phyloP scores from a whole-genome alignment of 2,113 vertebrate species.

The Prochilodus magdalenae region DNA sequence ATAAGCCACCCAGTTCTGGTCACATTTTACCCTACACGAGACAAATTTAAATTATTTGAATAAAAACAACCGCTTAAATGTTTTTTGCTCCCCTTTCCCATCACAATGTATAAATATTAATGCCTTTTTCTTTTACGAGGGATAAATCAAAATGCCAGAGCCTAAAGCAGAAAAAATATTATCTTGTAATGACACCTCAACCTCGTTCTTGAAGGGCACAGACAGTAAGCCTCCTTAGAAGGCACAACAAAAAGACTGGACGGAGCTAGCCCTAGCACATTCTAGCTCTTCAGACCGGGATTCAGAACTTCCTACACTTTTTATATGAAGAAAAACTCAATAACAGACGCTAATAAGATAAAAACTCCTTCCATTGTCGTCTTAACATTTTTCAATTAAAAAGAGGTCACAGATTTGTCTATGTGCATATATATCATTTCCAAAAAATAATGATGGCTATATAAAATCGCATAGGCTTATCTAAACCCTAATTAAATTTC shows the following conservation, averaged over 20 bases:
- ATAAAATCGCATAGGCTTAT: neutral
- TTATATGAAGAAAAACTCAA: neutral
- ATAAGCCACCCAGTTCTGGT: slow-evolving; percentile 64
- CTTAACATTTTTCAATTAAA: slow-evolving; percentile 17
- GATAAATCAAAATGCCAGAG: slow-evolving; percentile 64
- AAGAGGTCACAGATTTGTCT: neutral
- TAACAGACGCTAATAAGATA: slow-evolving; percentile 25
- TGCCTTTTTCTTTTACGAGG: slow-evolving; percentile 61
- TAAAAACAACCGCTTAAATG: slow-evolving; percentile 66
- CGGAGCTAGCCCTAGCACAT: neutral
- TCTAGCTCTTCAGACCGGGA: neutral
- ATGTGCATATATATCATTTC: neutral
- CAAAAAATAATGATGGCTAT: neutral
- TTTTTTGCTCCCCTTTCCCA: slow-evolving; percentile 47
- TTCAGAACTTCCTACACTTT: neutral
- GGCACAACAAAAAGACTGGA: slow-evolving; percentile 9
- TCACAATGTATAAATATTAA: slow-evolving; percentile 69
- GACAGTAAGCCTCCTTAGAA: slow-evolving; percentile 39
- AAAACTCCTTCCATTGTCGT: slow-evolving; percentile 12
- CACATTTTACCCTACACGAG: slow-evolving; percentile 64
- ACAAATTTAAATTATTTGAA: slow-evolving; percentile 70
- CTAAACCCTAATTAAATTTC: slow-evolving; percentile 34
- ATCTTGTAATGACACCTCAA: slow-evolving; percentile 60
- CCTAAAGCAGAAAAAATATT: slow-evolving; percentile 58
- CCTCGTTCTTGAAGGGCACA: slow-evolving; percentile 56